phyloP scores from a whole-genome alignment of 2,797 vertebrate genomes.

The Galagoides demidoff region DNA sequence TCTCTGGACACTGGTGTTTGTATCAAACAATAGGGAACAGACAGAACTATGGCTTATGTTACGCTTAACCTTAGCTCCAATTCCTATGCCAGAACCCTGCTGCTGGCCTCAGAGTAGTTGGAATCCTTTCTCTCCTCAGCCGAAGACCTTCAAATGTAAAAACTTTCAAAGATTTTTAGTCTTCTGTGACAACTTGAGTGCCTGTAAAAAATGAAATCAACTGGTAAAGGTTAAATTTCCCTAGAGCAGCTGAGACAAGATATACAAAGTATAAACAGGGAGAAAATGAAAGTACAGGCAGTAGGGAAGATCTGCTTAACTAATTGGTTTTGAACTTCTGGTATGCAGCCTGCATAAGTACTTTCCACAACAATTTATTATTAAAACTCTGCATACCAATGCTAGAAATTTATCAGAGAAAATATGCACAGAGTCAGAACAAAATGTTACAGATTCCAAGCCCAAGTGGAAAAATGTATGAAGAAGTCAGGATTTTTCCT shows the following conservation, averaged over 20 bases:
- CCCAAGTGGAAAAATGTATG: background rate
- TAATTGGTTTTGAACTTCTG: slow-evolving; percentile 61
- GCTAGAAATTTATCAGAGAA: slow-evolving; percentile 40
- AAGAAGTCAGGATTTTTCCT: background rate
- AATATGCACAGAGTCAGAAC: background rate
- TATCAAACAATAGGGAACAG: background rate
- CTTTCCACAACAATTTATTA: slow-evolving; percentile 51
- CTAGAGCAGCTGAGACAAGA: slow-evolving; percentile 32
- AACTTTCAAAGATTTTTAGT: background rate
- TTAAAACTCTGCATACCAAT: slow-evolving; percentile 51
- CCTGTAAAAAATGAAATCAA: background rate
- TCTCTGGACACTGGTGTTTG: background rate
- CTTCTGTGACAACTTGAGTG: background rate
- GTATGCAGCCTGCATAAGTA: slow-evolving; percentile 36
- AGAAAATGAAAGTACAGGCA: slow-evolving; percentile 39
- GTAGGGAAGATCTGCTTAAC: slow-evolving; percentile 30
- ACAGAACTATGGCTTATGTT: background rate
- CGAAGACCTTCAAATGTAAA: background rate
- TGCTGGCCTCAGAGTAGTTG: background rate
- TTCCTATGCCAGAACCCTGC: no score
- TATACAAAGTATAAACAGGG: slow-evolving; percentile 56
- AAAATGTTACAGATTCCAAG: background rate
- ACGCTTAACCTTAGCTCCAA: background rate
- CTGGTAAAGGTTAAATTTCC: background rate
- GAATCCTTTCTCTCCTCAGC: background rate